Evolutionary conservation across 2,113 vertebrate species (phyloP), one percentile per base, ranked within the genome.

Genomic region (Ceyx melanurus): DNA sequence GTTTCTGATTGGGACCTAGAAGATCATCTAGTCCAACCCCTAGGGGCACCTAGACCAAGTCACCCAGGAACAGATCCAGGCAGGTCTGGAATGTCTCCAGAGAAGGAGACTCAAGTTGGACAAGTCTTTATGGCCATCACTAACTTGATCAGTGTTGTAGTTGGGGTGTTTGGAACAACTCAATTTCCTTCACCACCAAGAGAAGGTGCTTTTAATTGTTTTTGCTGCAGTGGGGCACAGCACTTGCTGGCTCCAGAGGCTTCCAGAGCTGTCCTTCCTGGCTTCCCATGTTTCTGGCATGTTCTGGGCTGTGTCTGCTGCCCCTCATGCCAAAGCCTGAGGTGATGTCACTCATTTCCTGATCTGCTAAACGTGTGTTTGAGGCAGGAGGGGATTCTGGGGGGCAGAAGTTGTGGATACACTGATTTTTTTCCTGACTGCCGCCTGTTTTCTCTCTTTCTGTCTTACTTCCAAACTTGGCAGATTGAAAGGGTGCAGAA

Each of bases 401-500:
- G 33, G 46, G 79, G 62, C 16, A 8, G 11, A 15, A 43, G 37
- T 62, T 23, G 51, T 42, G 42, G 35, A 74, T 56, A 17, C 1
- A 2, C 14, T 50, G 4, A n/a, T 37, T 37, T 37, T 61, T 94
- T 86, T 57, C 6, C 6, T 71, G 8, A 67, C 4, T 15, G 19
- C 71, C 60, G 51, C 22, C 37, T 82, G 9, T 3, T 35, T 57
- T 77, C 4, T 42, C 61, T 3, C 31, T 61, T 37, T 78, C 6
- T 72, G 57, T 84, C 66, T 71, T 66, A 19, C 48, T 76, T 89
- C 79, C 45, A 91, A 88, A 95, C 58, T 95, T 82, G 70, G 17
- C 93, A 99, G 99, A 98, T 99, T 37, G 97, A 98, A 90, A 97
- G 98, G 43, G 85, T 99, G 70, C 99, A 99, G 90, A 99, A 99